Evolutionary conservation across 2,888 invertebrate genomes (phyloP).

Genomic region (Hartigia nigra): DNA sequence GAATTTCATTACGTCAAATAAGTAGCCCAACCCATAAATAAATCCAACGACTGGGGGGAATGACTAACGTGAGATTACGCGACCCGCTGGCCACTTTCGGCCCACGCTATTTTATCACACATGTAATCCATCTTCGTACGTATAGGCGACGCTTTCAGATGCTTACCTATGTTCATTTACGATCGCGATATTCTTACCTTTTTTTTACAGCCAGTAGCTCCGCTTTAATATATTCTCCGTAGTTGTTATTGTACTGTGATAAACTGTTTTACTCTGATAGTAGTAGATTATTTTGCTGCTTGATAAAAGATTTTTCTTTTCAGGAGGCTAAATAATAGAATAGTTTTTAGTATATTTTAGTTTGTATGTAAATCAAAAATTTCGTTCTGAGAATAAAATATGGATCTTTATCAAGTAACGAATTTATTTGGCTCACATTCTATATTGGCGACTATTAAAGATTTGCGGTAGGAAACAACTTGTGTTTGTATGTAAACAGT

Average conservation of each 20-base stretch:
- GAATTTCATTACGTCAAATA: slow-evolving; percentile 58
- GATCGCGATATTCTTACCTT: neutral
- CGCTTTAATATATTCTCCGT: neutral
- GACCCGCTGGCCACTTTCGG: slow-evolving; percentile 54
- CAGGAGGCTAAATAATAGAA: neutral
- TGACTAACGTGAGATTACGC: slow-evolving; percentile 58
- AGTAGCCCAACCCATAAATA: slow-evolving; percentile 61
- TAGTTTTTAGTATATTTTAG: neutral
- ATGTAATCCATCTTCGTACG: slow-evolving; percentile 31
- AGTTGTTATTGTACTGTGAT: neutral
- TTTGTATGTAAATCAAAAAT: neutral
- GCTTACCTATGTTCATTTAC: neutral
- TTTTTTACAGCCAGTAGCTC: neutral
- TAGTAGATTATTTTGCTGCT: neutral
- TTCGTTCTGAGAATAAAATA: neutral
- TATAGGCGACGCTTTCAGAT: neutral
- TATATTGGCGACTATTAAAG: neutral
- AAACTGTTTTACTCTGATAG: neutral
- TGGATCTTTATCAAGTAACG: neutral
- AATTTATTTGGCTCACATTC: neutral
- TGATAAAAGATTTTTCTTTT: neutral
- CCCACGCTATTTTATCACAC: slow-evolving; percentile 55
- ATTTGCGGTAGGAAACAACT: neutral
- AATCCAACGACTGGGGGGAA: slow-evolving; percentile 50
- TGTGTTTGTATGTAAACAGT: neutral